Evolutionary conservation across 1,140 invertebrate genomes (phyloP), one percentile per base, ranked within the genome.

Genomic region (Ceratosolen solmsi): DNA sequence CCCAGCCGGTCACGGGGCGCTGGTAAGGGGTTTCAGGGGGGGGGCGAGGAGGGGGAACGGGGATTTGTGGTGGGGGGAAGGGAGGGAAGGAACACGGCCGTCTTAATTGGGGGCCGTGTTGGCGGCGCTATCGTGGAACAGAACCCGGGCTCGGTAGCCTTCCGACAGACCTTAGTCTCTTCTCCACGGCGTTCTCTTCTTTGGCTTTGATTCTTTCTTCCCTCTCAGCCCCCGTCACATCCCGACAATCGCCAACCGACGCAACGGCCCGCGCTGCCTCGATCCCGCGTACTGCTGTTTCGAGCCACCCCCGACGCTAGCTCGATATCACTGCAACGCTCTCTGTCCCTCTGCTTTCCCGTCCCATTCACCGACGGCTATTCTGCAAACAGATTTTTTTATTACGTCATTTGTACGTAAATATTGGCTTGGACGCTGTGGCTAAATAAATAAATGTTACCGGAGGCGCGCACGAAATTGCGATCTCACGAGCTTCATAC

Each of bases 21-120:
- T 77, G 38, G 63, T 30, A 83, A 82, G 83, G 81, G 83, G 82
- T 15, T 17, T 38, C 5, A 30, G 9, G 54, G 22, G 30, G 49
- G n/a, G 41, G 41, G 70, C 49, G 49, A 73, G 25, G 20, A 49
- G 38, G 27, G 41, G 17, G 17, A 25, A 25, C 22, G 5, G 71
- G 22, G n/a, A 25, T 2, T 20, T 13, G 20, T 5, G 8, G 63
- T 2, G 30, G 30, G 63, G 30, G 7, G 30, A 13, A 2, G 17
- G 63, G 30, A 33, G 49, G 41, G 13, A 36, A 82, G 78, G 41
- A 81, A 77, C 25, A 46, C 11, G 80, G 78, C 77, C 78, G 82
- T 84, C 88, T 91, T 91, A 91, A 91, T 91, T 91, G 89, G 90
- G 84, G 79, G 81, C 85, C 86, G 74, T 90, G 90, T 91, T 89